Conservation (phyloP, 1,140 invertebrate species). For the Daktulosphaira vitifoliae region DNA sequence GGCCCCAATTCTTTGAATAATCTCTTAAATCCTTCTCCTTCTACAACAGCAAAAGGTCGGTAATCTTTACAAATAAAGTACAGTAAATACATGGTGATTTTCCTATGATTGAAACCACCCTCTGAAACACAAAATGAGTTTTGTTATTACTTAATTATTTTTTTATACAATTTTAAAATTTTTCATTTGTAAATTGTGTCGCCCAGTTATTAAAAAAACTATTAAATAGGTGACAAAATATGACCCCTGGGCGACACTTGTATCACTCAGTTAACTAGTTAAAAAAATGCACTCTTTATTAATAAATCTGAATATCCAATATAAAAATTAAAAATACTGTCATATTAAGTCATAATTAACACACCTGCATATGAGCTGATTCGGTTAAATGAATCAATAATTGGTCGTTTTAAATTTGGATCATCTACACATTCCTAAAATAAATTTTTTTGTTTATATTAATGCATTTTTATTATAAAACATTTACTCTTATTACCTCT, state of each 20-base stretch:
- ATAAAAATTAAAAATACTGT: slow-evolving; percentile 4
- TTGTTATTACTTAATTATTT: no score
- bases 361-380: neutral
- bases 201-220: no score
- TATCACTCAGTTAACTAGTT: no score
- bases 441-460: neutral
- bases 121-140: slow-evolving; percentile 3
- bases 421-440: neutral
- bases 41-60: slow-evolving; percentile 42
- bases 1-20: slow-evolving; percentile 42
- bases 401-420: neutral
- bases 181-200: no score
- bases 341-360: slow-evolving; percentile 3
- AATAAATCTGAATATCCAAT: slow-evolving; percentile 8
- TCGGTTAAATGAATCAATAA: slow-evolving; percentile 1
- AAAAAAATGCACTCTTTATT: no score
- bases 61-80: slow-evolving; percentile 43
- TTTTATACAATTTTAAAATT: no score
- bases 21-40: slow-evolving; percentile 43
- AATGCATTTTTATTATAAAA: neutral
- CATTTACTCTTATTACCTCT: neutral
- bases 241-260: no score
- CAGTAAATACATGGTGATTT: slow-evolving; percentile 35
- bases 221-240: no score
- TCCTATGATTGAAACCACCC: slow-evolving; percentile 8